Base-by-base conservation (phyloP, 2,888 invertebrate genomes). In the Helobdella robusta region DNA sequence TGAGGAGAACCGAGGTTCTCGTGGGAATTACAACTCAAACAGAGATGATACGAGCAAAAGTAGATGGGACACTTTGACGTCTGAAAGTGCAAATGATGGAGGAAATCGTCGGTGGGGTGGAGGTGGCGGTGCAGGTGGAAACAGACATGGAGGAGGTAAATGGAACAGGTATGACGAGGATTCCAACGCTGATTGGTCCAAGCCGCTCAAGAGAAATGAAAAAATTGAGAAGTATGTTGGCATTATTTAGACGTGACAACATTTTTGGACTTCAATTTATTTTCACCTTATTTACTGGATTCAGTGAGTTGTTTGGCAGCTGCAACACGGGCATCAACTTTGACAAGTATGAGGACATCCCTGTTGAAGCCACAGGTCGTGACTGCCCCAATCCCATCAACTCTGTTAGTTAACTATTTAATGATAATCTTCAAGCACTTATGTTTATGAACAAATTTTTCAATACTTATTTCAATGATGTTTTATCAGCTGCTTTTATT, bases 311-410 rank as follows among this genome's bases (percentile, higher is more conserved):
- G 66, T 82, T 82, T 75, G 77, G 78, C 8, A 76, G 72, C 75
- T 75, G 76, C 76, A 95, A 93, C 81, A 94, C 95, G 73, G 98
- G 98, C 73, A 99, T 99, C 83, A 99, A 98, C 83, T 99, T 99
- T 85, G 94, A 91, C 84, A 97, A 98, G 84, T 99, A 99, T 83
- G 97, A 99, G 85, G 97, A 98, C 85, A 99, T 99, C 81, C 98
- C 98, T 79, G 98, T 99, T 81, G 95, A 98, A 84, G 95, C 95
- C 80, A 95, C 95, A 82, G 98, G 98, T 70, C 89, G 92, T 72
- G 86, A 89, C 80, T 89, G 91, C 77, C 97, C 98, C 74, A 82
- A 85, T 74, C 87, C 89, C 82, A 95, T 98, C 83, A 84, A 87
- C 82, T 86, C 87, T 79, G 91, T 91, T 81, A 74, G 78, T 23